Evolutionary conservation across 2,797 vertebrate species (phyloP), one percentile per base, ranked within the genome.

Genomic region (Muscicapa striata): DNA sequence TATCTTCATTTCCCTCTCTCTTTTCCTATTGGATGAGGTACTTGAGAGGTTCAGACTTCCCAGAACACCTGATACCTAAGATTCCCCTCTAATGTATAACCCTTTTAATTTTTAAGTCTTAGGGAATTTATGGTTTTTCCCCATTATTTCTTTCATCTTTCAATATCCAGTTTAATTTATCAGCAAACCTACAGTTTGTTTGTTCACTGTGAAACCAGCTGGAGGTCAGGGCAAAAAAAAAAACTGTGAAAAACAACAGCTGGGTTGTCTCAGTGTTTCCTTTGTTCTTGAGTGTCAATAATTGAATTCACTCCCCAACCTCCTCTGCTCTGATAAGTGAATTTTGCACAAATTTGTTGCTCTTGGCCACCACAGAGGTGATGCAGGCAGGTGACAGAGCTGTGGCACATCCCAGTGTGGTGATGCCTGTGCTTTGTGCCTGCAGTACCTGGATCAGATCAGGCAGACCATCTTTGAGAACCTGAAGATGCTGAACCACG

Each of bases 401-500:
- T 48, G 32, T 51, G 36, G 11, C 19, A 13, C n/a, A 2, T 41
- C 13, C 32, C 30, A 4, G 17, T 11, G 41, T 46, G 23, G 7
- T 85, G 45, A 48, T 78, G 3, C 24, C 27, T 58, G 49, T 75
- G 20, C 67, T 51, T 15, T 63, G 54, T 15, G 15, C 73, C 10
- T 59, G 41, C 40, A 99, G 99, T 99, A 99, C 97, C 93, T 99
- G 96, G 99, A 99, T 96, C 99, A 99, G 97, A 99, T 99, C 97
- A 98, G 99, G 52, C 99, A 99, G 96, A 99, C 99, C 0, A 99
- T 99, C 90, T 99, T 99, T 93, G 99, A 99, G 97, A 99, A 99
- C 96, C 91, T 99, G 97, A 99, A 99, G 97, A 99, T 99, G 99
- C 80, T 99, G 96, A 99, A 99, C 97, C 99, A 99, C 6, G 99